phyloP scores from a whole-genome alignment of 2,888 invertebrate species.

The Hanleya hanleyi region DNA sequence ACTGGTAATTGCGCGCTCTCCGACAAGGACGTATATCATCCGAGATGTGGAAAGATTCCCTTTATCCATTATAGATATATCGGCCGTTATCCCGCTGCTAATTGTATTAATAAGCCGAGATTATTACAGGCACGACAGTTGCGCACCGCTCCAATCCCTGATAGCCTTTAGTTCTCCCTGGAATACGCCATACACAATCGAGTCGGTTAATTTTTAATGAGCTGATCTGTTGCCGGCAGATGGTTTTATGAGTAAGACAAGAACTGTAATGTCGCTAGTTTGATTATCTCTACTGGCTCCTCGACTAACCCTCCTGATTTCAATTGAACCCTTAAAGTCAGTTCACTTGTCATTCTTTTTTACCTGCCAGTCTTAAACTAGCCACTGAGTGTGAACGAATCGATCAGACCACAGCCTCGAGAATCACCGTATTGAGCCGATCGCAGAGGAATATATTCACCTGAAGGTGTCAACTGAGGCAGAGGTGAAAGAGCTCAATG shows the following conservation, averaged over 20 bases:
- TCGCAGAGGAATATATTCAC: too few relatives aligned
- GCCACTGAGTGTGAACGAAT: too few relatives aligned
- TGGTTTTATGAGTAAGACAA: background rate
- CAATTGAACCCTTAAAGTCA: background rate
- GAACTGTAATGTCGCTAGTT: background rate
- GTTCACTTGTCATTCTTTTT: background rate
- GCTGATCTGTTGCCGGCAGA: background rate
- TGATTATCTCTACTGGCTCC: background rate
- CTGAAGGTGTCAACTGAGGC: too few relatives aligned
- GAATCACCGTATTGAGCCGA: too few relatives aligned
- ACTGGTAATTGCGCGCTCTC: too few relatives aligned
- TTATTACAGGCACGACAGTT: background rate
- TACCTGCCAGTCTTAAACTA: constrained; percentile 1
- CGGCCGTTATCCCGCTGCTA: background rate
- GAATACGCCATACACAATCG: constrained; percentile 4
- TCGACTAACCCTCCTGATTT: background rate
- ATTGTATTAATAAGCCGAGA: background rate
- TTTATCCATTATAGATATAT: constrained; percentile 4
- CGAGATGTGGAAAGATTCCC: too few relatives aligned
- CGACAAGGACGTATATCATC: too few relatives aligned
- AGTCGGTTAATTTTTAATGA: constrained; percentile 8
- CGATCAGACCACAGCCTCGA: too few relatives aligned
- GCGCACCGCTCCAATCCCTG: background rate
- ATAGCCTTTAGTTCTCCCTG: constrained; percentile 5
- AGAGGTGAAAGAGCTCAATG: too few relatives aligned